phyloP scores from a whole-genome alignment of 1,140 invertebrate genomes.

The Cyclargus thomasi region DNA sequence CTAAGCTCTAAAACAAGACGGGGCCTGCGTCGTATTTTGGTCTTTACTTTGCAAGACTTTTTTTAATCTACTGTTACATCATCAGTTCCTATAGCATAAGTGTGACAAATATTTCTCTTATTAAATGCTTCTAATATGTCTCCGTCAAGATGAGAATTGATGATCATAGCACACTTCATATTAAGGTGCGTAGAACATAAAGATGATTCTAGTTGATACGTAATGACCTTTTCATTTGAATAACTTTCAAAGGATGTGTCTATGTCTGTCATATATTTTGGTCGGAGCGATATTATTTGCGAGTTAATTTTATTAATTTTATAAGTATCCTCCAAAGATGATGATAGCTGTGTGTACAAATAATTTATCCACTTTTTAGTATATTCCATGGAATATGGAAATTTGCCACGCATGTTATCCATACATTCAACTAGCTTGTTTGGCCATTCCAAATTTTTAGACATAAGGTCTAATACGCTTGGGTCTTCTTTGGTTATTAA shows the following conservation, averaged over 20 bases:
- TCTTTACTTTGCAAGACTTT: no score
- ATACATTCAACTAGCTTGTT: conserved; percentile 39
- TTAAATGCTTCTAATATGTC: conserved; percentile 37
- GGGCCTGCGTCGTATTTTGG: no score
- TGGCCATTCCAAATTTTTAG: conserved; percentile 30
- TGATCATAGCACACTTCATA: conserved; percentile 40
- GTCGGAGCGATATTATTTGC: conserved; percentile 27
- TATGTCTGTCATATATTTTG: conserved; percentile 18
- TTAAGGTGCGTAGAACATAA: conserved; percentile 36
- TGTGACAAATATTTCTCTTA: conserved; percentile 45
- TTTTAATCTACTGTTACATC: no score
- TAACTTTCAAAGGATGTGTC: neutral
- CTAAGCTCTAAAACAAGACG: no score
- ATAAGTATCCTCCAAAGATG: conserved; percentile 25
- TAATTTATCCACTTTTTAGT: conserved; percentile 36
- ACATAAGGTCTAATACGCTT: conserved; percentile 22
- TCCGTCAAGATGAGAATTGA: conserved; percentile 41
- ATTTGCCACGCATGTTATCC: conserved; percentile 32
- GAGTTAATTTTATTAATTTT: conserved; percentile 33
- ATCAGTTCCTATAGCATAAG: conserved; percentile 33
- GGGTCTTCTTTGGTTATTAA: conserved; percentile 31
- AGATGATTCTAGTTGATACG: conserved; percentile 27
- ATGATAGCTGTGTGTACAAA: conserved; percentile 32
- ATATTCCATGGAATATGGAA: conserved; percentile 48
- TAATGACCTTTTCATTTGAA: conserved; percentile 19